These are phyloP conservation scores for Etia nguti DNA, from an alignment of 2,113 vertebrate genomes.

Conservation along the genomic window DNA sequence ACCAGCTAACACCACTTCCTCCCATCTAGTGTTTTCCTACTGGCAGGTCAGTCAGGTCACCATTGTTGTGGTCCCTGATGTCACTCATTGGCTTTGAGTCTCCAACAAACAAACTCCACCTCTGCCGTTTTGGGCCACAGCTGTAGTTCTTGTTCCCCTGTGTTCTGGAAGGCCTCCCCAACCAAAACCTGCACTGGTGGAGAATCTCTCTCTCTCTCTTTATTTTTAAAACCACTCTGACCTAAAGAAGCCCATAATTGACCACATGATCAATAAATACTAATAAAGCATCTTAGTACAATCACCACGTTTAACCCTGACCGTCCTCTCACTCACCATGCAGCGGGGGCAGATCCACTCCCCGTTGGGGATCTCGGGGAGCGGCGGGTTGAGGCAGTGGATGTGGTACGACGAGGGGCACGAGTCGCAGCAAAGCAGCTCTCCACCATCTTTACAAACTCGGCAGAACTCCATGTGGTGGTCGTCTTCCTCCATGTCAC, in stretches of 20 bases:
- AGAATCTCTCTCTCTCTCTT: neutral
- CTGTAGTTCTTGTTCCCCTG: neutral
- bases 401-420: constrained; percentile 98
- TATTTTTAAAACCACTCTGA: neutral
- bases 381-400: constrained; percentile 93
- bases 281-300: accelerated
- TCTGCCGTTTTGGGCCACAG: neutral
- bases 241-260: neutral
- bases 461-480: constrained; percentile 99
- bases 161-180: neutral
- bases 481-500: constrained; percentile 88
- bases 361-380: constrained; percentile 96
- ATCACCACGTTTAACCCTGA: neutral
- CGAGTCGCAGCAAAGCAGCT: constrained; percentile 94
- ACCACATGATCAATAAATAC: neutral
- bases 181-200: neutral
- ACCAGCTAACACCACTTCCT: neutral
- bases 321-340: constrained; percentile 76
- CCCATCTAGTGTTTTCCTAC: neutral
- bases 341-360: constrained; percentile 98
- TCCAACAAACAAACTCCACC: neutral
- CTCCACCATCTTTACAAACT: constrained; percentile 96
- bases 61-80: neutral
- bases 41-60: neutral
- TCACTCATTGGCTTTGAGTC: neutral